Evolutionary conservation across 2,113 vertebrate species (phyloP), one percentile per base, ranked within the genome.

Genomic region (Clarias gariepinus): DNA sequence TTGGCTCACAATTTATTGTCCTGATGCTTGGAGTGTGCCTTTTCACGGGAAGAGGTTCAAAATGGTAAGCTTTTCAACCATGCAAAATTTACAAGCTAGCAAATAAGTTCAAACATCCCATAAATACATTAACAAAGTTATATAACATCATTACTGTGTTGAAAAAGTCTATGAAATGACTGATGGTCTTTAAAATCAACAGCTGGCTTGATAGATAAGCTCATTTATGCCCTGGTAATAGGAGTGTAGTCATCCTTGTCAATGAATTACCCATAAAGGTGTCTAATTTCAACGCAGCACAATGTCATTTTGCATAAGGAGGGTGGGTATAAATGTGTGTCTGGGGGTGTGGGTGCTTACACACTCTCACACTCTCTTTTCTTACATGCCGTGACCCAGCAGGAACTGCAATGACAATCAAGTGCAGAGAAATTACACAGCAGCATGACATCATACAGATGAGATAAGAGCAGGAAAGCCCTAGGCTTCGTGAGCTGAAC

Each of bases 1-100:
- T 58, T 85, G 84, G 86, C 63, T 64, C 86, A 82, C 74, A 66
- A 87, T 89, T 86, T 81, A 86, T 87, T 61, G 78, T 47, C 64
- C 64, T 25, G 58, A 74, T 68, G 83, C 58, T 61, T 2, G 47
- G 66, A 82, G 66, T 71, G 16, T 64, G 47, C 47, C 47, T 7
- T 8, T 47, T 47, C 47, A 25, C 8, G 47, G 73, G 33, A 80
- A 85, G n/a, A 21, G 53, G 84, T 63, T 57, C 18, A 81, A 84
- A 78, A 23, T 80, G 28, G 77, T 90, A 73, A 25, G 77, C 7
- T 74, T 58, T 41, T 41, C 30, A 36, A 18, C 30, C 55, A 84
- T 60, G 66, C 12, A 1, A 33, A 47, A 47, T 53, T 47, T 76
- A n/a, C n/a, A 47, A 41, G 74, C 55, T 55, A 64, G 84, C 68